Conservation (phyloP, 2,113 vertebrate genomes). For the Pelobates fuscus region DNA sequence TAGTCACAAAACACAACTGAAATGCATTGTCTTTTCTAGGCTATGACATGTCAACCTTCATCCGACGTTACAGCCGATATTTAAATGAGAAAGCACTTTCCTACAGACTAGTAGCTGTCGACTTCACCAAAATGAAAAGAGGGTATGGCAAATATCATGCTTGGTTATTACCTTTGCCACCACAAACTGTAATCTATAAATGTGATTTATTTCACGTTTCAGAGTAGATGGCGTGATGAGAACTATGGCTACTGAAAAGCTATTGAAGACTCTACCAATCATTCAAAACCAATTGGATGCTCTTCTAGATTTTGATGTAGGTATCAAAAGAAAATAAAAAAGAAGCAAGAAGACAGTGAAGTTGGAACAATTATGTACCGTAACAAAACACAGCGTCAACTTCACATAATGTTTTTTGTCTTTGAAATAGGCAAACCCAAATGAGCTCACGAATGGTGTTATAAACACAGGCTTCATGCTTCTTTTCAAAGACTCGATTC, state of each 20-base stretch:
- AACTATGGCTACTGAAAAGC: slow-evolving; percentile 88
- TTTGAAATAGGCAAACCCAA: slow-evolving; percentile 89
- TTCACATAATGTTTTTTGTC: slow-evolving; percentile 26
- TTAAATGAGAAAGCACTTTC: slow-evolving; percentile 96
- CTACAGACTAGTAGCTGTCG: slow-evolving; percentile 87
- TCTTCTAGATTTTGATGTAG: slow-evolving; percentile 93
- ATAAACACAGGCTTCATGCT: slow-evolving; percentile 94
- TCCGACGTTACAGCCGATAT: slow-evolving; percentile 91
- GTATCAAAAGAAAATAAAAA: slow-evolving; percentile 26
- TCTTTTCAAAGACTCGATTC: slow-evolving; percentile 95
- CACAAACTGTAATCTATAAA: not conserved
- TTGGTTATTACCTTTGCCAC: not conserved
- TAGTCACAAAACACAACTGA: too few species aligned
- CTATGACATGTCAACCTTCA: slow-evolving; percentile 94
- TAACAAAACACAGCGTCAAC: not conserved
- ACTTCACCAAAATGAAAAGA: slow-evolving; percentile 96
- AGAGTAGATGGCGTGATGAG: slow-evolving; percentile 90
- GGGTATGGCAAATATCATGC: slow-evolving; percentile 70
- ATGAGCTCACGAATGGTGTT: slow-evolving; percentile 90
- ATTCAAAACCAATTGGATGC: slow-evolving; percentile 94
- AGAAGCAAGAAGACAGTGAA: not conserved
- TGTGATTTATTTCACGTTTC: slow-evolving; percentile 36
- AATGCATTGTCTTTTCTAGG: slow-evolving; percentile 65
- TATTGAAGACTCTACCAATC: slow-evolving; percentile 90
- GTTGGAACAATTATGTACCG: not conserved